These are phyloP conservation scores for Xiphophorus birchmanni DNA, from an alignment of 2,797 vertebrate genomes.

Conservation along the genomic window DNA sequence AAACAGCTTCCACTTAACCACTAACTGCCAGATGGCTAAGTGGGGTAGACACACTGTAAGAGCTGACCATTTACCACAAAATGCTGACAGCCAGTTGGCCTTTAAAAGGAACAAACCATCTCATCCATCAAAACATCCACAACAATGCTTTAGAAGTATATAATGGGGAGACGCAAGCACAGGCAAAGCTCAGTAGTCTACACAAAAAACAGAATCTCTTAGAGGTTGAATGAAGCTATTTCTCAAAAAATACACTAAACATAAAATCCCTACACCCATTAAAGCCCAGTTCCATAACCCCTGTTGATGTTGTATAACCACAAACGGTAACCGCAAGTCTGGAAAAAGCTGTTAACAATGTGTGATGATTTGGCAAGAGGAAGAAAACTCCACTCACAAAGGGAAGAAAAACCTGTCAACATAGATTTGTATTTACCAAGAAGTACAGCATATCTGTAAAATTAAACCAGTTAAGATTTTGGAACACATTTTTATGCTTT, in stretches of 20 bases:
- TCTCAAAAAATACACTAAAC: neutral
- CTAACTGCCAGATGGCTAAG: slow-evolving; percentile 3
- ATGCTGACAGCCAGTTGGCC: neutral
- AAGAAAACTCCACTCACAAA: neutral
- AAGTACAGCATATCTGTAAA: neutral
- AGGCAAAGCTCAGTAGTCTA: neutral
- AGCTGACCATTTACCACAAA: neutral
- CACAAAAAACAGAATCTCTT: neutral
- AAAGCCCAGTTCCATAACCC: neutral
- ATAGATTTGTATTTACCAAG: neutral
- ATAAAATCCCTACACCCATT: neutral
- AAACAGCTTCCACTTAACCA: neutral
- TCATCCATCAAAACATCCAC: neutral
- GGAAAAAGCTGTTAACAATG: neutral
- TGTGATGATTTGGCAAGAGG: neutral
- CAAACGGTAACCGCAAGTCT: neutral
- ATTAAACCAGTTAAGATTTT: neutral
- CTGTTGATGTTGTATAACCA: neutral
- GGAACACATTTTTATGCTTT: neutral
- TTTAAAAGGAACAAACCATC: neutral
- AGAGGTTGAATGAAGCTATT: neutral
- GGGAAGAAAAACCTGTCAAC: neutral
- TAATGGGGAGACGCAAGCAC: neutral
- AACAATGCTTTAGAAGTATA: neutral
- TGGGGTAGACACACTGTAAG: neutral